phyloP scores from a whole-genome alignment of 2,888 invertebrate genomes.

The Tuta absoluta region DNA sequence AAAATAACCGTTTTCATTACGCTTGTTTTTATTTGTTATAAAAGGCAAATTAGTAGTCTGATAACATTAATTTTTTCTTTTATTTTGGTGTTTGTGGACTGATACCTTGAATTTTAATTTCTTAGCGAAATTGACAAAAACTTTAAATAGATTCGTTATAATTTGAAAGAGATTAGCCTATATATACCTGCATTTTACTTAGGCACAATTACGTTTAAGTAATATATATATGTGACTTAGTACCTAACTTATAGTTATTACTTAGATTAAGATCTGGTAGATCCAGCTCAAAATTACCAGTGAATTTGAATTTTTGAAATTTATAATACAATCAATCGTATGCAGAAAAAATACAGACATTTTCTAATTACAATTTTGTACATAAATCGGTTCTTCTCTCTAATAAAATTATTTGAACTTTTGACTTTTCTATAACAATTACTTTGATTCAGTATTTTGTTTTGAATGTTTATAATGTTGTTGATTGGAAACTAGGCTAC shows the following conservation, averaged over 20 bases:
- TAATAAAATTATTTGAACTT: slow-evolving; percentile 6
- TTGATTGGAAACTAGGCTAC: slow-evolving; percentile 32
- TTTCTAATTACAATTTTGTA: slow-evolving; percentile 10
- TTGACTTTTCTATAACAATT: slow-evolving; percentile 10
- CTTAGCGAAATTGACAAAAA: too few relatives aligned
- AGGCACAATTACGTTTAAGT: slow-evolving; percentile 44
- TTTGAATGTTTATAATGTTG: slow-evolving; percentile 13
- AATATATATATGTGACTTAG: slow-evolving; percentile 42
- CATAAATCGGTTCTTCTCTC: slow-evolving; percentile 4
- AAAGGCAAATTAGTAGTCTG: too few relatives aligned
- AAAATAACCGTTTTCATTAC: background rate
- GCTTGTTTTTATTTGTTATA: too few relatives aligned
- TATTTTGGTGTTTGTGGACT: too few relatives aligned
- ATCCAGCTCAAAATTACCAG: slow-evolving; percentile 37
- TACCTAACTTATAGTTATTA: slow-evolving; percentile 34
- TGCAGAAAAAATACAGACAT: background rate
- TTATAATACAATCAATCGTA: background rate
- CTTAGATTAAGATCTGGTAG: slow-evolving; percentile 35
- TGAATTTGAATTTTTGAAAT: background rate
- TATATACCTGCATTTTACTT: slow-evolving; percentile 28
- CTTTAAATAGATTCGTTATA: background rate
- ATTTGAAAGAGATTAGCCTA: background rate
- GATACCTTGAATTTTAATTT: too few relatives aligned
- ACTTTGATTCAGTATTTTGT: background rate
- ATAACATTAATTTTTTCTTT: too few relatives aligned